Evolutionary conservation across 2,797 vertebrate genomes (phyloP).

Genomic region (Clangula hyemalis): DNA sequence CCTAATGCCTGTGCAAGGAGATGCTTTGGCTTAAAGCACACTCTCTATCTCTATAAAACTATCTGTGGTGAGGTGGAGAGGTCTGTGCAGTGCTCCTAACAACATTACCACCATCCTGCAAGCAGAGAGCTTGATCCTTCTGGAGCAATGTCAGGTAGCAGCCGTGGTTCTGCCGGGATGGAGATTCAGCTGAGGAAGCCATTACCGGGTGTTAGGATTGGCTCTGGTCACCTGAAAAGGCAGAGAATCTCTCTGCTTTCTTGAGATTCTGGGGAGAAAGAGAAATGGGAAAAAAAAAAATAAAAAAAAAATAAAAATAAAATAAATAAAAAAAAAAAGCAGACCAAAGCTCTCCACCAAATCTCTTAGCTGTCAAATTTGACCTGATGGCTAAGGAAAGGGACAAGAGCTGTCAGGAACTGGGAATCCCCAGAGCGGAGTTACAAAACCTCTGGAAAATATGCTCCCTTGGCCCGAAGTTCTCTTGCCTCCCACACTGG

Average conservation of each 20-base stretch:
- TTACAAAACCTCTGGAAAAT: neutral
- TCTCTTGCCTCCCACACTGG: neutral
- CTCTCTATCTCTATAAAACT: neutral
- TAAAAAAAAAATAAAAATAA: slow-evolving; percentile 12
- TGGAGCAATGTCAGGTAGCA: rapidly evolving
- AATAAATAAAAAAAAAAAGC: neutral
- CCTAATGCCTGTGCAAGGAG: neutral
- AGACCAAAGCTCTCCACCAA: neutral
- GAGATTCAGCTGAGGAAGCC: neutral
- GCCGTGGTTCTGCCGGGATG: neutral
- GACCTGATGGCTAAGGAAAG: neutral
- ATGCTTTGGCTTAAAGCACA: neutral
- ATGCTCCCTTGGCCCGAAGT: neutral
- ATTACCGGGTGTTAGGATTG: slow-evolving; percentile 3
- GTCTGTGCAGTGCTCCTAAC: neutral
- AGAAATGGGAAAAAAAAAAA: neutral
- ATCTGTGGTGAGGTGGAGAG: neutral
- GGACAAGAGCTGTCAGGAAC: neutral
- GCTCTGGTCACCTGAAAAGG: neutral
- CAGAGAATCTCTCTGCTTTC: neutral
- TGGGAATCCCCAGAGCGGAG: neutral
- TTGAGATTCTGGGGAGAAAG: neutral
- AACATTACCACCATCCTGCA: neutral
- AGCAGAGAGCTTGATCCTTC: neutral
- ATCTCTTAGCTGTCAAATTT: neutral